phyloP scores from a whole-genome alignment of 2,113 vertebrate genomes.

The Poicephalus gulielmi region DNA sequence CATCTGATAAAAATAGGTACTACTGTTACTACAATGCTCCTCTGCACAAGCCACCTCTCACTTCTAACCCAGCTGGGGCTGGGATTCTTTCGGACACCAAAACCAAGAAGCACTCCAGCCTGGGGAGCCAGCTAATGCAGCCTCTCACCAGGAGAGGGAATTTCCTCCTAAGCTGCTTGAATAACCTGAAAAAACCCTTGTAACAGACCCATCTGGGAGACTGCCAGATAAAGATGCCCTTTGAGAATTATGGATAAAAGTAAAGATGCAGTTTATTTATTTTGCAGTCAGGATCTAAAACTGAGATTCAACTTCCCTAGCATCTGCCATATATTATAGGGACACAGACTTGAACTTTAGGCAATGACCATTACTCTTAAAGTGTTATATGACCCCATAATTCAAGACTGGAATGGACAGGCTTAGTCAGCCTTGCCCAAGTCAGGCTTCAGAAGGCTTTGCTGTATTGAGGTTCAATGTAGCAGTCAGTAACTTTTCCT shows the following conservation, averaged over 20 bases:
- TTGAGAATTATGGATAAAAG: neutral
- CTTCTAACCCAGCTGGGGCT: neutral
- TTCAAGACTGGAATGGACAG: neutral
- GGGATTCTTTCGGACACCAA: neutral
- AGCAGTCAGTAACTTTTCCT: neutral
- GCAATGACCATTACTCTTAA: neutral
- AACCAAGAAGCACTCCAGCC: neutral
- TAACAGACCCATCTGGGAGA: neutral
- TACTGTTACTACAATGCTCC: neutral
- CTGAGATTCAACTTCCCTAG: neutral
- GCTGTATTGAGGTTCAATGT: neutral
- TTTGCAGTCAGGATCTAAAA: neutral
- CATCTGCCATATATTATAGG: neutral
- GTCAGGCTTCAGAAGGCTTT: neutral
- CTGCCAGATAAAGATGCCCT: neutral
- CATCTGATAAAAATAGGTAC: neutral
- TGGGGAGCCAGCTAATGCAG: neutral
- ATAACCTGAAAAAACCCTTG: neutral
- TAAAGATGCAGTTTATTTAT: neutral
- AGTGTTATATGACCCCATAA: neutral
- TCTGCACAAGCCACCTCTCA: neutral
- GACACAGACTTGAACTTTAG: neutral
- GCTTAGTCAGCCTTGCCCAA: neutral
- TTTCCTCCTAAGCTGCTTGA: neutral
- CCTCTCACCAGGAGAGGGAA: neutral